These are phyloP conservation scores for Cairina moschata DNA, from an alignment of 2,113 vertebrate genomes.

Conservation along the genomic window DNA sequence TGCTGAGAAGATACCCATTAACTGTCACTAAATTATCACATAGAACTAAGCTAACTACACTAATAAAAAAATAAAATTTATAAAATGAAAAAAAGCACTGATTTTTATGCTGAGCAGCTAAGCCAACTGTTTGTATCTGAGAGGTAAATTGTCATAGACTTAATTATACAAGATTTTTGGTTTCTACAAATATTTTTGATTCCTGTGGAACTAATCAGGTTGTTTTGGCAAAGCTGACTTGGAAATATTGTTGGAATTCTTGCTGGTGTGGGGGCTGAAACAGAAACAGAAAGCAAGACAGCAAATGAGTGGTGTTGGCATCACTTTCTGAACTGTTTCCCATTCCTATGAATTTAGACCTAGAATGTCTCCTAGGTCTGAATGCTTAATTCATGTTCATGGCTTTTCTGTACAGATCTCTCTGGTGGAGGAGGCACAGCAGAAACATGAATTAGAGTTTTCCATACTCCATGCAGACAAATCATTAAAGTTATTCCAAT, in stretches of 20 bases:
- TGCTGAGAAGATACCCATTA: neutral
- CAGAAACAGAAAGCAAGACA: neutral
- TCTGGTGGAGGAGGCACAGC: neutral
- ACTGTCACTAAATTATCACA: neutral
- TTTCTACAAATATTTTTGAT: neutral
- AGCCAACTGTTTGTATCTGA: neutral
- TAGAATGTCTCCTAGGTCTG: neutral
- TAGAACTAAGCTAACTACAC: neutral
- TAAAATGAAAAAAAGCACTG: no score
- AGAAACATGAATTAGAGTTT: neutral
- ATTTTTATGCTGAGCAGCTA: neutral
- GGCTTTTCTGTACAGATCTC: neutral
- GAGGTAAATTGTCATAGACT: neutral
- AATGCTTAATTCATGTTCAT: neutral
- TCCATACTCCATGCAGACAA: neutral
- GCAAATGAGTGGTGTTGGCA: accelerated
- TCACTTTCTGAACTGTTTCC: neutral
- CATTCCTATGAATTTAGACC: neutral
- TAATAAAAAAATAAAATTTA: neutral
- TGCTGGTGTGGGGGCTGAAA: neutral
- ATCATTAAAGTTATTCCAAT: neutral
- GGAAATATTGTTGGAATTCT: neutral
- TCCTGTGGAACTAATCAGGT: neutral
- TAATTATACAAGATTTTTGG: neutral
- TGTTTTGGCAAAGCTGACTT: neutral